Evolutionary conservation across 2,888 invertebrate species (phyloP), one percentile per base, ranked within the genome.

Genomic region (Idaea biselata): DNA sequence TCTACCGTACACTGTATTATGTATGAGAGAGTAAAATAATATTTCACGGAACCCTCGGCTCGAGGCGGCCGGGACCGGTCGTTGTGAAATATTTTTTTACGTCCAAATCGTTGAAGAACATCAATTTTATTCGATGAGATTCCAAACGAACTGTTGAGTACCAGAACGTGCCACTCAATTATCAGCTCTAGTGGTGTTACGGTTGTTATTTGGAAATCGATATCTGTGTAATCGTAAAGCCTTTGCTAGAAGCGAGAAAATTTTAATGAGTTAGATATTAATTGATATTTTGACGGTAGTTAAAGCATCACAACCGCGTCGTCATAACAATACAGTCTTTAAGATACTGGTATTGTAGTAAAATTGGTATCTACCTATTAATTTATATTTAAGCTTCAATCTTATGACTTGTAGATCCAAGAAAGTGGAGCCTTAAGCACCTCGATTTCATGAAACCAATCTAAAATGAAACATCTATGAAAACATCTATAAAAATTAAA

Each of bases 51-150:
- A 70, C 74, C 31, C 17, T 57, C 8, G n/a, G 33, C 1, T 32
- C 64, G 61, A 62, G 57, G 56, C 44, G 59, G 62, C 64, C 63
- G 60, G 58, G 63, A 69, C 67, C 62, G 63, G 60, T 60, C 61
- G 63, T 70, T 61, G 63, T 69, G 65, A 63, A 56, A 18, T 65
- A 68, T 61, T 67, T 75, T 74, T 77, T 78, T 74, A 67, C 63
- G 65, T 65, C 70, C 73, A 65, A 71, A 79, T 73, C 72, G 73
- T 77, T 71, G 66, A 73, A 73, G 44, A 18, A 56, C 83, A 79
- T 83, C 88, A 88, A 89, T 89, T 89, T 87, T 83, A 75, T 84
- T 74, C 79, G 84, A 88, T 89, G 89, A 90, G 81, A 83, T 79
- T 84, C 75, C 83, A 81, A 81, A 83, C 84, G 73, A 60, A 64